A percentile compares a stretch with the other conserved stretches of the same genome.
These are phyloP conservation scores for Apostichopus parvimensis DNA, from an alignment of 35 echinoderm and acorn worm genomes.

Conservation along the genomic window DNA sequence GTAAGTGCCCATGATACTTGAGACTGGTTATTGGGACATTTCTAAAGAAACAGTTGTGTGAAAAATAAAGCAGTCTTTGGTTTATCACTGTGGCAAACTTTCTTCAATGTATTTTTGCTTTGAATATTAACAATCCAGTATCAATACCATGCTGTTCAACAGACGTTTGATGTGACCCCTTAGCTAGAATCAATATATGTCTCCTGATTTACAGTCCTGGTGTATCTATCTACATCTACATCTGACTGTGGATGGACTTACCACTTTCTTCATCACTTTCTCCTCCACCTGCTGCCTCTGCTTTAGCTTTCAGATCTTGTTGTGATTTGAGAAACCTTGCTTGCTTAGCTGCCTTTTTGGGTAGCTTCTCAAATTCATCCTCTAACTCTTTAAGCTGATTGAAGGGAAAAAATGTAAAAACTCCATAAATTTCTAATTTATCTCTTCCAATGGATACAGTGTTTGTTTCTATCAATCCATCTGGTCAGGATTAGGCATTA, in stretches of 20 bases:
- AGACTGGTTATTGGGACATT: too few species aligned
- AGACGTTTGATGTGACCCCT: neutral
- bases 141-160: neutral
- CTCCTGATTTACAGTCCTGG: neutral
- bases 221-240: neutral
- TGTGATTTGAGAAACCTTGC: conserved; percentile 93
- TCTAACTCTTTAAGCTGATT: conserved; percentile 90
- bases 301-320: conserved; percentile 92
- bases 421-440: too few species aligned
- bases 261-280: conserved; percentile 77
- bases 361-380: conserved; percentile 97
- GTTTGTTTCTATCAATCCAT: too few species aligned
- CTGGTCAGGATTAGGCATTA: too few species aligned
- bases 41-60: too few species aligned
- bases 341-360: conserved; percentile 86
- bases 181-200: neutral
- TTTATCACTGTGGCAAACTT: too few species aligned
- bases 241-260: neutral
- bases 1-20: too few species aligned
- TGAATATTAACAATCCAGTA: neutral
- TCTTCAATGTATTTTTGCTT: too few species aligned
- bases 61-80: too few species aligned
- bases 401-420: neutral
- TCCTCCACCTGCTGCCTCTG: conserved; percentile 67
- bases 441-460: too few species aligned